Evolutionary conservation across 2,113 vertebrate species (phyloP), one percentile per base, ranked within the genome.

Genomic region (Columbina picui): DNA sequence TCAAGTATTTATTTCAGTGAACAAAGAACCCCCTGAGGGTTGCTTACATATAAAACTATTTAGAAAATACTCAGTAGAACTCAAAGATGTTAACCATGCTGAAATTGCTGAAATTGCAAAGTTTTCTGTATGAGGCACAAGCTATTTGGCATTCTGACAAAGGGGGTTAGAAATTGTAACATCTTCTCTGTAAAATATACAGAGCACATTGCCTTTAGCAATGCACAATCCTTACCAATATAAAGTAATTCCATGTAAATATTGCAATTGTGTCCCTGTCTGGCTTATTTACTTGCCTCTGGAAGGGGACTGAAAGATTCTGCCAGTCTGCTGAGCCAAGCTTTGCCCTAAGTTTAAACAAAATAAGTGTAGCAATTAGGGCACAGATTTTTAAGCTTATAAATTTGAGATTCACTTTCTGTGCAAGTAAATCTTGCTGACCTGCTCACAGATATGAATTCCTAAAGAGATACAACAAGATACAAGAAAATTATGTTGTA

Each of bases 241-340:
- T n/a, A 64, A 70, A 84, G 32, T 55, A 89, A 87, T 82, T 75
- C 22, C 41, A 45, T 39, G 30, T 87, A 64, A 81, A 92, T 32
- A 70, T 36, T 56, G 22, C 59, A 67, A 78, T 84, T 36, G 64
- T 7, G 30, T 56, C 32, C 20, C 57, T 43, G 20, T 52, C 29
- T 43, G 15, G 32, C 3, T 70, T 49, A 70, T 82, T 94, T 84
- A 43, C 34, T 68, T 73, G 47, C 52, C 26, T 77, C 20, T 87
- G 49, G 43, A 81, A 91, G 49, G 39, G 81, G 30, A 67, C 14
- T 49, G 32, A 94, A 92, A 84, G 75, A 53, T 64, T 85, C 43
- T 27, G 2, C 20, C 4, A 2, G 18, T n/a, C n/a, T 86, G 21
- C 34, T 53, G 10, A 81, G 34, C 17, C 36, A 84, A 84, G 38